A percentile compares a stretch with the other conserved stretches of the same genome.
Conservation (phyloP, 2,113 vertebrate species). For the Pseudopodoces humilis region DNA sequence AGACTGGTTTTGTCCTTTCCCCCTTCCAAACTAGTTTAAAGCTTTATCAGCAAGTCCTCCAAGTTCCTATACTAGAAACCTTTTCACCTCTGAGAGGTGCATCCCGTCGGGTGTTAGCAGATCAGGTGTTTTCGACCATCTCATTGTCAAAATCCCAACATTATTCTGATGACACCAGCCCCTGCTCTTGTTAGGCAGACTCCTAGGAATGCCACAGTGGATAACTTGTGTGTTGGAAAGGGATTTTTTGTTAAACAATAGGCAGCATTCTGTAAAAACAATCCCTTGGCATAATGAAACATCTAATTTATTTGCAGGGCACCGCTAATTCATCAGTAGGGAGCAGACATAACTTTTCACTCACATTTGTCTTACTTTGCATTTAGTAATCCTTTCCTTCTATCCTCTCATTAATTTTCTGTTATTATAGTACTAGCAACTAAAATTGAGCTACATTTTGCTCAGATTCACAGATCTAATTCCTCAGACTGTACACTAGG, state of each 20-base stretch:
- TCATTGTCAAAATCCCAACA: background rate
- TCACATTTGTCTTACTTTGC: background rate
- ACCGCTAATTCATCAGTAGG: background rate
- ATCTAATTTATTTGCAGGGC: background rate
- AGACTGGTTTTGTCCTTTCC: background rate
- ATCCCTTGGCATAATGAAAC: background rate
- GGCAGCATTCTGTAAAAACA: background rate
- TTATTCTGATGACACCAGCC: background rate
- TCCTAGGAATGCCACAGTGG: background rate
- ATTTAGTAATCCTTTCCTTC: background rate
- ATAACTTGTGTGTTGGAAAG: background rate
- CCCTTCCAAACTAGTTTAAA: background rate
- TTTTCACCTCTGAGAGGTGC: background rate
- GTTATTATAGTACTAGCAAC: background rate
- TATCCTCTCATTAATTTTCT: background rate
- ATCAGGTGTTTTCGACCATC: background rate
- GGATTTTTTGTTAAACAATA: background rate
- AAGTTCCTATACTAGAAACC: background rate
- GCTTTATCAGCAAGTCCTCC: background rate
- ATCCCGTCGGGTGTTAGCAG: background rate
- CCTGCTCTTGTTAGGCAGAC: background rate
- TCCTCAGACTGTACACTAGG: background rate
- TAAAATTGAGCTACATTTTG: background rate
- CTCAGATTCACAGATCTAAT: background rate
- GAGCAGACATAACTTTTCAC: background rate